phyloP scores from a whole-genome alignment of 2,113 vertebrate genomes.

The Numida meleagris region DNA sequence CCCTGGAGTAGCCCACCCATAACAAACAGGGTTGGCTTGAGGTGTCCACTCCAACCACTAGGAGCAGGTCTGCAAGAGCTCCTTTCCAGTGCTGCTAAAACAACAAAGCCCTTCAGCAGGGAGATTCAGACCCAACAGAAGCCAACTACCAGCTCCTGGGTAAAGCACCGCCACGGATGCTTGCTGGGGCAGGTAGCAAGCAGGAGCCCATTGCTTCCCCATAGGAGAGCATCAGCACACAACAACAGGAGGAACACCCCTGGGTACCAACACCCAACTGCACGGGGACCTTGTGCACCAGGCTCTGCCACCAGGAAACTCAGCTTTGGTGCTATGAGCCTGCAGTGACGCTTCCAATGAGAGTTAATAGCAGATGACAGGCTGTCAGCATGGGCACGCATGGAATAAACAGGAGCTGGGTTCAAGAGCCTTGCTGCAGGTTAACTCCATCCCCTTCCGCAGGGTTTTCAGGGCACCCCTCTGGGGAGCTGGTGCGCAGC shows the following conservation, averaged over 20 bases:
- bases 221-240: fast-evolving
- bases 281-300: fast-evolving
- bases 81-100: not conserved
- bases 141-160: not conserved
- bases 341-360: not conserved
- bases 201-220: not conserved
- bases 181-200: not conserved
- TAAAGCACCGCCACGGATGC: not conserved
- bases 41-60: not conserved
- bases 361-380: not conserved
- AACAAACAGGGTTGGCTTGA: not conserved
- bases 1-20: not conserved
- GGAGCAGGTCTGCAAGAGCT: not conserved
- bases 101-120: not conserved
- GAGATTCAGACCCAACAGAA: not conserved
- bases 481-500: not conserved
- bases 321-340: not conserved
- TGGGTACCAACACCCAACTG: not conserved
- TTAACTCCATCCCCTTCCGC: not conserved
- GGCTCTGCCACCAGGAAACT: not conserved
- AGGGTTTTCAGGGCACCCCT: not conserved
- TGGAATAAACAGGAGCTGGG: not conserved
- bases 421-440: not conserved
- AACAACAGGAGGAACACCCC: not conserved
- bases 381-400: not conserved